Conservation (phyloP, 2,113 vertebrate genomes). For the Corythoichthys intestinalis region DNA sequence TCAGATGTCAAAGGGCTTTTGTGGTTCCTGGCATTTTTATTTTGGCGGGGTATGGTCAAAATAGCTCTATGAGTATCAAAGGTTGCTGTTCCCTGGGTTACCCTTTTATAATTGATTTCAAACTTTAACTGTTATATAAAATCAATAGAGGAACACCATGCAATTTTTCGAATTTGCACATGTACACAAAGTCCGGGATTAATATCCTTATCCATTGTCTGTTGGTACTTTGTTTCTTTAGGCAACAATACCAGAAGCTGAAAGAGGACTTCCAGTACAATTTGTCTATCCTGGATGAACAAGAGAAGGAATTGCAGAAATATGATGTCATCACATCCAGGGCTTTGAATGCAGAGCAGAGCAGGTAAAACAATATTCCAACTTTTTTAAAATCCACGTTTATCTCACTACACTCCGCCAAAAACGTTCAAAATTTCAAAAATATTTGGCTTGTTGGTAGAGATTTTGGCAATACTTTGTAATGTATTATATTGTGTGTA, state of each 20-base stretch:
- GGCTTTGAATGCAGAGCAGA: conserved; percentile 56
- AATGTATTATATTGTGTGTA: too few species aligned
- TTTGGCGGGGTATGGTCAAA: too few species aligned
- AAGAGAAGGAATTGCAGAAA: conserved; percentile 73
- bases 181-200: not conserved
- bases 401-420: not conserved
- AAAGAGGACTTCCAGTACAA: conserved; percentile 79
- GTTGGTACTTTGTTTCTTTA: conserved; percentile 10
- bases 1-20: too few species aligned
- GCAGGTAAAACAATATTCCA: conserved; percentile 30
- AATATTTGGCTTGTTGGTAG: not conserved
- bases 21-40: too few species aligned
- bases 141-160: too few species aligned
- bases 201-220: not conserved
- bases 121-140: too few species aligned
- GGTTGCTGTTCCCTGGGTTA: too few species aligned
- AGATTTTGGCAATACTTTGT: too few species aligned
- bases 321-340: conserved; percentile 60
- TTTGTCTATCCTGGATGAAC: conserved; percentile 73
- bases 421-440: not conserved
- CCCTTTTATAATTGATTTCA: too few species aligned
- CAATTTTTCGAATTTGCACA: too few species aligned
- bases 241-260: conserved; percentile 57
- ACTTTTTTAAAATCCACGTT: not conserved
- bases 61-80: too few species aligned